Conservation (phyloP, 2,888 invertebrate genomes). For the Apamea epomidion region DNA sequence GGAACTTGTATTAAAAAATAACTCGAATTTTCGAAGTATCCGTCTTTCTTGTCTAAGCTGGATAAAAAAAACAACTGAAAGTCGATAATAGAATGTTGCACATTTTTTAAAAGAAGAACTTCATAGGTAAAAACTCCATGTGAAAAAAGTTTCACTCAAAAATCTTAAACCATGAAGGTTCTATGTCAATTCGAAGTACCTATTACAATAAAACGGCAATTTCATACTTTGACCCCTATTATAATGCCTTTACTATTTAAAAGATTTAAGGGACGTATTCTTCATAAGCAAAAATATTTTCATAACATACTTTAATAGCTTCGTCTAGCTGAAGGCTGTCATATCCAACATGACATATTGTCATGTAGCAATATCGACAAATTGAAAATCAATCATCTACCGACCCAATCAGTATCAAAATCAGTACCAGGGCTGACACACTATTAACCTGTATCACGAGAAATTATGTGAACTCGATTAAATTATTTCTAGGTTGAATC, state of each 20-base stretch:
- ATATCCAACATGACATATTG: slow-evolving; percentile 17
- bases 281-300: neutral
- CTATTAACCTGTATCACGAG: slow-evolving; percentile 40
- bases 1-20: too few species aligned
- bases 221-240: too few species aligned
- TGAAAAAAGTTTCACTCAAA: too few species aligned
- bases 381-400: slow-evolving; percentile 51
- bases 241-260: neutral
- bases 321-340: slow-evolving; percentile 34
- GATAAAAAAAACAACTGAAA: too few species aligned
- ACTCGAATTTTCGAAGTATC: too few species aligned
- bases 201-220: too few species aligned
- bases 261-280: neutral
- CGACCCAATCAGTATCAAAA: slow-evolving; percentile 33
- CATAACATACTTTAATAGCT: neutral
- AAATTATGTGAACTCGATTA: neutral
- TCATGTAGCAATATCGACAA: slow-evolving; percentile 23
- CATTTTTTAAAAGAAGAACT: too few species aligned
- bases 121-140: too few species aligned
- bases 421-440: slow-evolving; percentile 12
- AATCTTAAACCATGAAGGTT: too few species aligned
- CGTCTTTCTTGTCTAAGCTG: too few species aligned
- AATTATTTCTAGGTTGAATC: neutral
- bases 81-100: too few species aligned
- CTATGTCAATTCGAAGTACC: too few species aligned